Evolutionary conservation across 2,888 invertebrate species (phyloP).

Genomic region (Scaptodrosophila latifasciaeformis): DNA sequence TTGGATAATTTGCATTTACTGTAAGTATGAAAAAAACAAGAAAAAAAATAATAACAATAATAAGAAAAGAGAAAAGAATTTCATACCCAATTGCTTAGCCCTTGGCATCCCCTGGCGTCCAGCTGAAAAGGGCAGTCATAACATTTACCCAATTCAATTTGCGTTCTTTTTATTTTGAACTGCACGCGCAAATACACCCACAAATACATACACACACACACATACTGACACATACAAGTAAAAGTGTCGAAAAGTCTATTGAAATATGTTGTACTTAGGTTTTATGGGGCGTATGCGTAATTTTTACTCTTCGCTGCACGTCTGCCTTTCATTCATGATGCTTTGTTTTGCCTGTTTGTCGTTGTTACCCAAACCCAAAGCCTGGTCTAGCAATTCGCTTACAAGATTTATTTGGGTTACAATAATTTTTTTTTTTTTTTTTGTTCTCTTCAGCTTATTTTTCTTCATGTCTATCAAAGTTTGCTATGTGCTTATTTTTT

Average conservation of each 20-base stretch:
- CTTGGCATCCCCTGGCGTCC: neutral
- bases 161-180: slow-evolving; percentile 16
- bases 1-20: slow-evolving; percentile 75
- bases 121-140: slow-evolving; percentile 8
- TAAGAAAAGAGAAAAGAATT: too few species aligned
- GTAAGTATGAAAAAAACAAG: slow-evolving; percentile 72
- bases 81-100: slow-evolving; percentile 1
- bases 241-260: slow-evolving; percentile 64
- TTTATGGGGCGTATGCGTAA: slow-evolving; percentile 67
- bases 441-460: too few species aligned
- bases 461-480: too few species aligned
- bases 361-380: neutral
- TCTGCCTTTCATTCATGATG: slow-evolving; percentile 37
- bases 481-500: too few species aligned
- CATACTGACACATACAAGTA: too few species aligned
- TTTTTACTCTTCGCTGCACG: slow-evolving; percentile 64
- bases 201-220: too few species aligned
- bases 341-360: slow-evolving; percentile 4
- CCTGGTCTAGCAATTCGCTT: too few species aligned
- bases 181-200: slow-evolving; percentile 12
- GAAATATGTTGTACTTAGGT: slow-evolving; percentile 66
- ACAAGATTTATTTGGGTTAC: too few species aligned
- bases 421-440: neutral
- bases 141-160: slow-evolving; percentile 30
- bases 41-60: too few species aligned